A percentile compares a stretch with the other conserved stretches of the same genome.
These are phyloP conservation scores for Shargacucullia verbasci DNA, from an alignment of 2,888 invertebrate species.

Conservation along the genomic window DNA sequence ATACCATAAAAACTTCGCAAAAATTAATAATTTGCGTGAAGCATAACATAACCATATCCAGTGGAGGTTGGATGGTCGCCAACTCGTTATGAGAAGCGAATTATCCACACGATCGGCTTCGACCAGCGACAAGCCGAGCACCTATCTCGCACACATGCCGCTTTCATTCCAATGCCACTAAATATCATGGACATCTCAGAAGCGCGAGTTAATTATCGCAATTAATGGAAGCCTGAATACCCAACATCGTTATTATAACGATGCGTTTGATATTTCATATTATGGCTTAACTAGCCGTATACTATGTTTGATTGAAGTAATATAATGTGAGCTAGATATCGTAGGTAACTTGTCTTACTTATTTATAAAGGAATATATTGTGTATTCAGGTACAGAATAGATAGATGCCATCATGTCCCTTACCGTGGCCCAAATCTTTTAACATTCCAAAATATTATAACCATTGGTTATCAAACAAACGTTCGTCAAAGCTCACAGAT, in stretches of 20 bases:
- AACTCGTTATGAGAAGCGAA: slow-evolving; percentile 61
- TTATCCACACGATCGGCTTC: slow-evolving; percentile 55
- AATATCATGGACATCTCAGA: slow-evolving; percentile 55
- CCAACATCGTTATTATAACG: slow-evolving; percentile 44
- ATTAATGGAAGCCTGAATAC: slow-evolving; percentile 43
- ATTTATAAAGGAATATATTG: background rate
- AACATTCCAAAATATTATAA: slow-evolving; percentile 63
- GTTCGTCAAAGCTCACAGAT: slow-evolving; percentile 71
- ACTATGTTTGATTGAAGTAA: slow-evolving; percentile 23
- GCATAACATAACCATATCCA: slow-evolving; percentile 61
- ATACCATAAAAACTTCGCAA: slow-evolving; percentile 38
- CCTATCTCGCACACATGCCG: slow-evolving; percentile 55
- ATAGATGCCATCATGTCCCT: slow-evolving; percentile 28
- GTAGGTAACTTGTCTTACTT: slow-evolving; percentile 3
- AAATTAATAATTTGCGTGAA: slow-evolving; percentile 63
- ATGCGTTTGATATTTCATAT: slow-evolving; percentile 40
- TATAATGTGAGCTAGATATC: slow-evolving; percentile 29
- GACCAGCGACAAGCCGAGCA: slow-evolving; percentile 53
- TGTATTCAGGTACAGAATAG: slow-evolving; percentile 7
- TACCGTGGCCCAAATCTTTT: slow-evolving; percentile 32
- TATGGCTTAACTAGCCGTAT: slow-evolving; percentile 27
- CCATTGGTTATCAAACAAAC: slow-evolving; percentile 65
- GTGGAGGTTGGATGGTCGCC: slow-evolving; percentile 59
- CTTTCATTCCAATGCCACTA: slow-evolving; percentile 55
- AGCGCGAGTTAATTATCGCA: slow-evolving; percentile 44